Base-by-base conservation (phyloP, 2,113 vertebrate genomes). In the Nesogale talazaci region DNA sequence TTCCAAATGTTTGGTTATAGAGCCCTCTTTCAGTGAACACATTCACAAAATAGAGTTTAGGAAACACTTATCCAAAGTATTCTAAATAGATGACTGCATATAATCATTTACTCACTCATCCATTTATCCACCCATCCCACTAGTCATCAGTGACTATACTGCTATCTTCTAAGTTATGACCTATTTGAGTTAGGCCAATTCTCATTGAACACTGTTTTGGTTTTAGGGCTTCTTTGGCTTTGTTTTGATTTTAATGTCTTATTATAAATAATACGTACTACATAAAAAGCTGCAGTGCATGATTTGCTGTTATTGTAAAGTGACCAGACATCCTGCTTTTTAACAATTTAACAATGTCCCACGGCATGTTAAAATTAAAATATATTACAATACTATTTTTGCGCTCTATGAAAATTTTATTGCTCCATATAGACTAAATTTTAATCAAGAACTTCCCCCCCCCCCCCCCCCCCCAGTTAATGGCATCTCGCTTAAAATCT, bases 1-100 rank as follows among this genome's bases (percentile, higher is more conserved):
- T 90, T 95, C 56, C 38, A 85, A 96, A 88, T 70, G 57, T 85
- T n/a, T 88, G 75, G 19, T 67, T 91, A 84, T 0, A 59, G 42
- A 89, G 29, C 74, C 7, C 9, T 27, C 85, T 93, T 52, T 70
- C 29, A 20, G 25, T 38, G 25, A 92, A 87, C 2, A 52, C 19
- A 87, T 82, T 75, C 56, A 67, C 11, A 61, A 22, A 23, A 85
- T 23, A 89, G 25, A 92, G 22, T 36, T 82, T 81, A 14, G 5
- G 88, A 79, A 89, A 74, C n/a, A 74, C 34, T 84, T 69, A 84
- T 42, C 38, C 27, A 81, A 92, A 72, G 38, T 82, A 92, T 27
- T 63, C n/a, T 86, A 82, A 91, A 92, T 25, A 89, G 10, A 59
- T 65, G 84, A 46, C 0, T 85, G 46, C 72, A 86, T 86, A 61